Evolutionary conservation across 2,888 invertebrate genomes (phyloP), one percentile per base, ranked within the genome.

Genomic region (Pherbina coryleti): DNA sequence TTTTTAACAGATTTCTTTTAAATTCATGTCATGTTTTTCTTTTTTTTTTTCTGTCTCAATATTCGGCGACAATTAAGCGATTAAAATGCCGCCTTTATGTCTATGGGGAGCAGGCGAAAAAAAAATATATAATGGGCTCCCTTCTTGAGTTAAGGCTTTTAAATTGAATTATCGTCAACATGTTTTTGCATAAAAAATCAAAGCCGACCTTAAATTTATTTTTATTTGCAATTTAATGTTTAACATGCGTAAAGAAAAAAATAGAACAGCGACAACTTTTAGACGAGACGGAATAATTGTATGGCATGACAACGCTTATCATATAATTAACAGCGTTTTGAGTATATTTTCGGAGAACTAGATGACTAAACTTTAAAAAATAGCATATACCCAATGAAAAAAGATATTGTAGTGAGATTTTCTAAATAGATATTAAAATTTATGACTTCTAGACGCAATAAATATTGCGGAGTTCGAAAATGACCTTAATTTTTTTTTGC

Each of bases 191-290:
- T 72, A 22, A 70, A 70, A 69, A 51, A 53, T 31, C 7, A 14
- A 28, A 53, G 28, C 44, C 8, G 28, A 51, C 57, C 44, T 44
- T 60, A 60, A 44, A 34, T 25, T 9, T 72, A 66, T 34, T 31
- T n/a, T 31, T 11, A 31, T 57, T 57, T 17, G n/a, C 71, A 9
- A 57, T 72, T 72, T 72, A 34, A 57, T 72, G 71, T 72, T 69
- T 28, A 17, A 51, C 69, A 69, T 69, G 69, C 34, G 69, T 69
- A 44, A 60, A 60, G 28, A 60, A 44, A 44, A 11, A 8, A 31
- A 37, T 60, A 22, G 22, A 60, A 60, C 28, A 25, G 25, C 44
- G 25, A 69, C 44, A 14, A 69, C 22, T 25, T 25, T 44, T 51
- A 8, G 49, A 28, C 22, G 69, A n/a, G 25, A 51, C 69, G 49